Evolutionary conservation across 35 echinoderm and acorn worm genomes (phyloP).

Genomic region (Eucidaris tribuloides): DNA sequence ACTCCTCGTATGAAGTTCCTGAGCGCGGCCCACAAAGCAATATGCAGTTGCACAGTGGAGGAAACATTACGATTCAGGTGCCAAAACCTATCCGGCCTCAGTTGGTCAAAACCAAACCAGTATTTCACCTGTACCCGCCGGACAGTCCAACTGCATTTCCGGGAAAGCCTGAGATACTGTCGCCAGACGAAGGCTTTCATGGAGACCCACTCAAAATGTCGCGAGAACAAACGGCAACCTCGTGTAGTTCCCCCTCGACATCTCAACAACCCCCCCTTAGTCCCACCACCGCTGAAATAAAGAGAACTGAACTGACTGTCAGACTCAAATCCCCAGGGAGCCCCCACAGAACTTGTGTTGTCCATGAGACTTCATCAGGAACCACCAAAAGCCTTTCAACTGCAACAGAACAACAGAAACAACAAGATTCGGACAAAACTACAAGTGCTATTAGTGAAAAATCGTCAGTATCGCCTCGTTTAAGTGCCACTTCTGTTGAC

Average conservation of each 20-base stretch:
- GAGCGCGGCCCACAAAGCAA: background rate
- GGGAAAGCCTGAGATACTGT: conserved; percentile 15
- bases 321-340: conserved; percentile 52
- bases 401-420: background rate
- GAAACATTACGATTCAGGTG: conserved; percentile 9
- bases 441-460: no score
- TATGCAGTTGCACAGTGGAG: conserved; percentile 1
- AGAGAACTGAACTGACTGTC: conserved; percentile 65
- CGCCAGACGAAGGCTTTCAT: conserved; percentile 85
- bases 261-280: conserved; percentile 5
- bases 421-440: background rate
- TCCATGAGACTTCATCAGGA: conserved; percentile 13
- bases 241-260: background rate
- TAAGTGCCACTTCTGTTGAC: conserved; percentile 4
- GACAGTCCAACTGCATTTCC: background rate
- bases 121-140: conserved; percentile 24
- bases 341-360: background rate
- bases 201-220: conserved; percentile 28
- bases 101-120: conserved; percentile 32
- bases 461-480: background rate
- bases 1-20: background rate
- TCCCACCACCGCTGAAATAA: conserved; percentile 30
- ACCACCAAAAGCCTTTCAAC: background rate
- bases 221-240: background rate
- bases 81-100: conserved; percentile 26